Base-by-base conservation (phyloP, 2,113 vertebrate species). In the Tapirus terrestris region DNA sequence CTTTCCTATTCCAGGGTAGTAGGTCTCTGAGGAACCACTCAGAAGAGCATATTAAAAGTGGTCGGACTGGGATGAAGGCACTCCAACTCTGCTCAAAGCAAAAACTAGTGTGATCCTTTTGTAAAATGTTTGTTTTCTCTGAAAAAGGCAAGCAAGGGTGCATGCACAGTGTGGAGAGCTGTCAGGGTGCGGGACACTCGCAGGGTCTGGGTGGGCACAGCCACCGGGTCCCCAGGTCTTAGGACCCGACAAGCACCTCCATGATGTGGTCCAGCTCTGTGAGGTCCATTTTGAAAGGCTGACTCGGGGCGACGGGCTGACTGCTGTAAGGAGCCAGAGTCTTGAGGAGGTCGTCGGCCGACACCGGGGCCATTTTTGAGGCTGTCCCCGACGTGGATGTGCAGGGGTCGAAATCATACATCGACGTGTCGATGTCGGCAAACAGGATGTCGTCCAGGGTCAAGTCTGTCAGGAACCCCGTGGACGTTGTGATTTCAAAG, bases 261-360 rank as follows among this genome's bases (percentile, higher is more conserved):
- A 99, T 99, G 96, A 99, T 99, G 99, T 99, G 99, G 99, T 99
- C 99, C 98, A 99, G 99, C 99, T 99, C 99, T 63, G 99, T 99
- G 97, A 99, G 99, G 98, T 99, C 99, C 98, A 99, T 99, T 99
- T 99, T 99, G 98, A 99, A 99, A 99, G 99, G 99, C 99, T 99
- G 99, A 99, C 99, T 99, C 96, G 99, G 99, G 98, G 99, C 98
- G 91, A 99, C 99, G 43, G 99, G 98, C 98, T 99, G 99, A 98
- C 97, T 98, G 98, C 99, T 99, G 97, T 99, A 99, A 0, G 99
- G 99, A 29, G 99, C 99, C 0, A 99, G 98, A 45, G 99, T 99
- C 98, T 99, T 99, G 86, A 99, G 99, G 98, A 99, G 99, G 99
- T 99, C 99, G 5, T 99, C 99, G 0, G 99, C 99, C 0, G 99